Evolutionary conservation across 2,888 invertebrate species (phyloP).

Genomic region (Cerceris rybyensis): DNA sequence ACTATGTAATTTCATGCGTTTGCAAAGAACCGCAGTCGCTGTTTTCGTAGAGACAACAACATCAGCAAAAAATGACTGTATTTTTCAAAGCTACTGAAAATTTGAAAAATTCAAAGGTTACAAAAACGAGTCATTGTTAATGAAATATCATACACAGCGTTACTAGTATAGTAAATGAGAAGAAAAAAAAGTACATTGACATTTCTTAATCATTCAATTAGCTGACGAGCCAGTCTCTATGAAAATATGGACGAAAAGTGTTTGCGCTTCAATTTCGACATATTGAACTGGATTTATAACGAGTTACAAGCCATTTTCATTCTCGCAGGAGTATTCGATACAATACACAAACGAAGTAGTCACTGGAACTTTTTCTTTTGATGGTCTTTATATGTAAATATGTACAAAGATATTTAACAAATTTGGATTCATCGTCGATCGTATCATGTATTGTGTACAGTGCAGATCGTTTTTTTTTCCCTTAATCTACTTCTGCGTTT

Average conservation of each 20-base stretch:
- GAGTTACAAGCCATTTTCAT: slow-evolving; percentile 51
- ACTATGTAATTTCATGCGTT: slow-evolving; percentile 8
- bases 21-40: slow-evolving; percentile 29
- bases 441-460: slow-evolving; percentile 72
- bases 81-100: background rate
- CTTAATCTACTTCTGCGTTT: slow-evolving; percentile 77
- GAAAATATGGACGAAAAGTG: slow-evolving; percentile 56
- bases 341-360: slow-evolving; percentile 55
- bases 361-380: slow-evolving; percentile 72
- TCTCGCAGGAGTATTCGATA: slow-evolving; percentile 44
- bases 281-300: slow-evolving; percentile 42
- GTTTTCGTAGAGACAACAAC: slow-evolving; percentile 54
- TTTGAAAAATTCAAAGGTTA: background rate
- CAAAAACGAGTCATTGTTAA: background rate
- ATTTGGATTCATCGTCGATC: slow-evolving; percentile 70
- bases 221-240: slow-evolving; percentile 40
- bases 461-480: slow-evolving; percentile 67
- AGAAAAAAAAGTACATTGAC: slow-evolving; percentile 8
- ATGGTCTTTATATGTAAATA: slow-evolving; percentile 73
- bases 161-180: background rate
- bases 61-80: background rate
- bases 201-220: background rate
- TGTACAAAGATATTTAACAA: slow-evolving; percentile 78
- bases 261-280: slow-evolving; percentile 33
- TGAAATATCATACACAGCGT: background rate